phyloP scores from a whole-genome alignment of 1,140 invertebrate species.

The Panulirus ornatus region DNA sequence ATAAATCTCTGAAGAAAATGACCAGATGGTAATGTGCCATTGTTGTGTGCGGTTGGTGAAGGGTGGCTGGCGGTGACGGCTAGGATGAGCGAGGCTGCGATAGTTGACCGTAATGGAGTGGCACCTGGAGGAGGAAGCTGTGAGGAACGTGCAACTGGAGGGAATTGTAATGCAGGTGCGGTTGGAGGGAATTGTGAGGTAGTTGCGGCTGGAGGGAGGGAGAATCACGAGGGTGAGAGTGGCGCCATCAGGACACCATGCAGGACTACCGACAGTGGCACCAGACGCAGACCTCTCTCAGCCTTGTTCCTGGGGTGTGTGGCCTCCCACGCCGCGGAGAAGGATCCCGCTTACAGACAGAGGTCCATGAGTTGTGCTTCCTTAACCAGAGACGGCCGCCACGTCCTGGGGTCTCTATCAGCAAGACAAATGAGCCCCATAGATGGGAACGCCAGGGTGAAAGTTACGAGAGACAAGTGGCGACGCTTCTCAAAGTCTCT shows the following conservation, averaged over 20 bases:
- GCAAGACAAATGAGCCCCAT: background rate
- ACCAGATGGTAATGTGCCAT: too few relatives aligned
- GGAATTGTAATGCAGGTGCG: too few relatives aligned
- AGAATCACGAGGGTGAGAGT: too few relatives aligned
- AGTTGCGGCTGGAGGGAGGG: too few relatives aligned
- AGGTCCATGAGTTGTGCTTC: background rate
- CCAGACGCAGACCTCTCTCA: slow-evolving; percentile 17
- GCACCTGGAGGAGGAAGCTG: too few relatives aligned
- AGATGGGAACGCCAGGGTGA: background rate
- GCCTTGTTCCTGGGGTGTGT: slow-evolving; percentile 36
- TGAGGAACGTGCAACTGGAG: too few relatives aligned
- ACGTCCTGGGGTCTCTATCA: background rate
- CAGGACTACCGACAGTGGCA: background rate
- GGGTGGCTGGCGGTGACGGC: background rate
- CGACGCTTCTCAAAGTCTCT: slow-evolving; percentile 1
- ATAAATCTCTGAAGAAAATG: too few relatives aligned
- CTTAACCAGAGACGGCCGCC: background rate
- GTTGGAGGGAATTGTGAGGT: too few relatives aligned
- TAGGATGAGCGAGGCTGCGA: background rate
- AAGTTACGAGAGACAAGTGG: slow-evolving; percentile 14
- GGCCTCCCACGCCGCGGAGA: background rate
- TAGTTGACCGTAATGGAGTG: too few relatives aligned
- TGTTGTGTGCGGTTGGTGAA: too few relatives aligned
- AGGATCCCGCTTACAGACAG: background rate
- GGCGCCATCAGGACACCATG: too few relatives aligned